Evolutionary conservation across 2,797 vertebrate genomes (phyloP), one percentile per base, ranked within the genome.

Genomic region (Distichodus sexfasciatus): DNA sequence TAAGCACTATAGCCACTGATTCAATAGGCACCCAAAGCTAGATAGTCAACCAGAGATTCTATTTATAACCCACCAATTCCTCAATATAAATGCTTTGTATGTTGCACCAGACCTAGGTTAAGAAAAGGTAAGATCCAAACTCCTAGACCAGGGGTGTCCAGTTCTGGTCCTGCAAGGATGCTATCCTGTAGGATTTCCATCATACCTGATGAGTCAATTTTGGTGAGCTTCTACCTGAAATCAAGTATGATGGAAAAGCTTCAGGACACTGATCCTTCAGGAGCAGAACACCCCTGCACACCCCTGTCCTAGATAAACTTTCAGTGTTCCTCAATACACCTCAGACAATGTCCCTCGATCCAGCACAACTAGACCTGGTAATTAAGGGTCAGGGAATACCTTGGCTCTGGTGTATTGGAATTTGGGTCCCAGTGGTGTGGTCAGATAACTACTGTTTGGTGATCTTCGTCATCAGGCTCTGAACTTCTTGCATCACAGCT

Each of bases 11-110:
- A 43, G 57, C 40, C 35, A 60, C 50, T 65, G 38, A 36, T 78
- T 72, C 54, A 40, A 62, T 68, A 81, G 76, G 74, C 74, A 76
- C 73, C 68, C 24, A 71, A 69, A 79, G 71, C 65, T 68, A 62
- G 63, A 58, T 31, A 57, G 43, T 70, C 47, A 51, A 36, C 41
- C 51, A 62, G 53, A 36, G 44, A 67, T 62, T 31, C 50, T 66
- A 43, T 47, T 15, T 26, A 24, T 17, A 46, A 12, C 43, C 41
- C 53, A 19, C 21, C 3, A 1, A 24, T 2, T 38, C 24, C 21
- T 38, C 55, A 68, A 46, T 41, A 43, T 36, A 24, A 58, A 50
- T 38, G 47, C 6, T 12, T 60, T 61, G 69, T 17, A 24, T 21
- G 29, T 3, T 19, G 23, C 14, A 50, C 17, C 40, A 19, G 8